A percentile compares a stretch with the other conserved stretches of the same genome.
phyloP scores from a whole-genome alignment of 2,888 invertebrate genomes.

The Plebejus argus region DNA sequence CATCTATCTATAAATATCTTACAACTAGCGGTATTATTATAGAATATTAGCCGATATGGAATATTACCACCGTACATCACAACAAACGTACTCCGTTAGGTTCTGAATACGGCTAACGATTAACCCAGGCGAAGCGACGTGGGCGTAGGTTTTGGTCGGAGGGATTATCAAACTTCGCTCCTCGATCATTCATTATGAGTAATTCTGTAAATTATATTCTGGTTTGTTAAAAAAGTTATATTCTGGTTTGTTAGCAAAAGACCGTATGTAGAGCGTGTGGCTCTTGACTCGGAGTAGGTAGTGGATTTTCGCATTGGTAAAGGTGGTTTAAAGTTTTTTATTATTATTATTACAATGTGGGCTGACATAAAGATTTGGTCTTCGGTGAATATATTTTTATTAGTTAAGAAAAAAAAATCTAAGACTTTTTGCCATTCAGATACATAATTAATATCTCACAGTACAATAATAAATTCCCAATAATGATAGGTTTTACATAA shows the following conservation, averaged over 20 bases:
- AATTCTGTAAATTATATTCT: neutral
- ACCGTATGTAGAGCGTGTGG: too few relatives aligned
- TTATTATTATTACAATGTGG: too few relatives aligned
- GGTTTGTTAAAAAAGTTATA: neutral
- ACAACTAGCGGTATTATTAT: neutral
- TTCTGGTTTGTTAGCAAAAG: too few relatives aligned
- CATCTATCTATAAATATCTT: neutral
- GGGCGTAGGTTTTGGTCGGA: slow-evolving; percentile 57
- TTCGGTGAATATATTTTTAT: too few relatives aligned
- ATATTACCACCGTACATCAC: neutral
- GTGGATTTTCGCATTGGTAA: too few relatives aligned
- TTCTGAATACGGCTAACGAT: slow-evolving; percentile 56
- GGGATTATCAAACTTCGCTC: slow-evolving; percentile 41
- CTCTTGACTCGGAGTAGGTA: too few relatives aligned
- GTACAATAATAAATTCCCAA: neutral
- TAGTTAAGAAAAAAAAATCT: too few relatives aligned
- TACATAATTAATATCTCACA: too few relatives aligned
- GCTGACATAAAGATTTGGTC: too few relatives aligned
- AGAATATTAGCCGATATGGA: neutral
- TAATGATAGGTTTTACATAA: slow-evolving; percentile 24
- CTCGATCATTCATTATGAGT: slow-evolving; percentile 26
- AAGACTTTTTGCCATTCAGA: neutral
- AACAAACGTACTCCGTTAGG: slow-evolving; percentile 49
- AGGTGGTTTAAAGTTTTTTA: too few relatives aligned
- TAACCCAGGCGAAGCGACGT: slow-evolving; percentile 54